These are phyloP conservation scores for Phthorimaea operculella DNA, from an alignment of 1,140 invertebrate species.

Conservation along the genomic window DNA sequence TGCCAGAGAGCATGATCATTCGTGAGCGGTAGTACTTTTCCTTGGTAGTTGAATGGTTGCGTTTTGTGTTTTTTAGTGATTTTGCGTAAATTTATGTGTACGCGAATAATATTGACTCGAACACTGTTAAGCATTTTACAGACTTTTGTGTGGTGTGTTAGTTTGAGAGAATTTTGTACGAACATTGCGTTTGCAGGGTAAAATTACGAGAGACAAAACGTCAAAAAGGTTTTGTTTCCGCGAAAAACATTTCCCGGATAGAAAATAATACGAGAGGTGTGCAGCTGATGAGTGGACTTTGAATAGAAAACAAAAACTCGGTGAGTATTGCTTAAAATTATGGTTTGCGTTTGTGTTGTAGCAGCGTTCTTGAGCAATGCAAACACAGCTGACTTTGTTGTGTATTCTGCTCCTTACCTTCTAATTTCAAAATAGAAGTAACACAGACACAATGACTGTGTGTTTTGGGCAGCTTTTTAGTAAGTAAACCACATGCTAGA, in stretches of 20 bases:
- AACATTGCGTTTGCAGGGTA: neutral
- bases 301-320: neutral
- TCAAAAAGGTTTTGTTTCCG: neutral
- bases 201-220: constrained; percentile 5
- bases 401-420: too few species aligned
- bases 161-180: neutral
- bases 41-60: constrained; percentile 29
- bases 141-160: neutral
- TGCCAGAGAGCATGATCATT: constrained; percentile 37
- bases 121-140: neutral
- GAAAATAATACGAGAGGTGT: neutral
- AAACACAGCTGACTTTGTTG: constrained; percentile 4
- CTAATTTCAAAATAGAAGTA: too few species aligned
- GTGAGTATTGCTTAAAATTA: neutral
- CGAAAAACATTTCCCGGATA: neutral
- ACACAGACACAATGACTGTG: neutral
- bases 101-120: neutral
- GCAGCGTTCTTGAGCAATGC: neutral
- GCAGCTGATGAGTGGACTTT: neutral
- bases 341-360: neutral
- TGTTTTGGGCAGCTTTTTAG: neutral
- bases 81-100: constrained; percentile 24
- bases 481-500: too few species aligned
- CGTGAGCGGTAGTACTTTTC: constrained; percentile 44
- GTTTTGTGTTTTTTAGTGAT: constrained; percentile 31